Evolutionary conservation across 2,888 invertebrate genomes (phyloP).

Genomic region (Ormyrus thymus): DNA sequence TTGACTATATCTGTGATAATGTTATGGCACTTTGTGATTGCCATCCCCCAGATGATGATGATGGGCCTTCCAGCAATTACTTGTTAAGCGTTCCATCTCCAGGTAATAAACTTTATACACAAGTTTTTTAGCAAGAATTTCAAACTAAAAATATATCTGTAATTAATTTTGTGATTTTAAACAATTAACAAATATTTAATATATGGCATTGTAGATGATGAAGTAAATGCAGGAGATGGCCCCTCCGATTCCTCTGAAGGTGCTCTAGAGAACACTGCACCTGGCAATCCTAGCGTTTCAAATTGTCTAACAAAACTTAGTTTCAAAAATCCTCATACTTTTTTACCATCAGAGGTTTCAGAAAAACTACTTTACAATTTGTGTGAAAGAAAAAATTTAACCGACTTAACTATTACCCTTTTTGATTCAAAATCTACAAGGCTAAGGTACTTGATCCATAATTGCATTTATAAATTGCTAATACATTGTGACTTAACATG

Average conservation of each 20-base stretch:
- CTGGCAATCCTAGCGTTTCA: slow-evolving; percentile 59
- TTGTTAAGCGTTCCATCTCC: slow-evolving; percentile 53
- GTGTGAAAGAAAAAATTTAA: slow-evolving; percentile 78
- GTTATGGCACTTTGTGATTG: slow-evolving; percentile 76
- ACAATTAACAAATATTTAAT: not conserved
- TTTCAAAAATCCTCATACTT: slow-evolving; percentile 78
- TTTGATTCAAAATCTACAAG: slow-evolving; percentile 79
- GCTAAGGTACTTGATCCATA: slow-evolving; percentile 73
- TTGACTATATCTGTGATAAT: slow-evolving; percentile 81
- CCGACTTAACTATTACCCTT: slow-evolving; percentile 79
- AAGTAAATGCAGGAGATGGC: slow-evolving; percentile 50
- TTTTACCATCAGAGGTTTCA: slow-evolving; percentile 78
- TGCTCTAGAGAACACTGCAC: slow-evolving; percentile 55
- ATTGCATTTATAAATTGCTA: slow-evolving; percentile 8
- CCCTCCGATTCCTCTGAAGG: slow-evolving; percentile 56
- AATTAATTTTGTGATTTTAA: not conserved
- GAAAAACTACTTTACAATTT: slow-evolving; percentile 78
- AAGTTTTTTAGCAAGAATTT: not conserved
- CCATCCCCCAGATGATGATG: slow-evolving; percentile 68
- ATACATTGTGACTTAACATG: not conserved
- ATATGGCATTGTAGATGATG: slow-evolving; percentile 50
- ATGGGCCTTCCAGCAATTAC: slow-evolving; percentile 68
- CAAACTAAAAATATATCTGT: not conserved
- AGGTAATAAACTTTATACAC: slow-evolving; percentile 47
- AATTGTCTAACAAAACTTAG: slow-evolving; percentile 67